Percentiles rank a stretch among this genome's conserved stretches.
Conservation (phyloP, 2,888 invertebrate species). For the Eucera pruinosa region DNA sequence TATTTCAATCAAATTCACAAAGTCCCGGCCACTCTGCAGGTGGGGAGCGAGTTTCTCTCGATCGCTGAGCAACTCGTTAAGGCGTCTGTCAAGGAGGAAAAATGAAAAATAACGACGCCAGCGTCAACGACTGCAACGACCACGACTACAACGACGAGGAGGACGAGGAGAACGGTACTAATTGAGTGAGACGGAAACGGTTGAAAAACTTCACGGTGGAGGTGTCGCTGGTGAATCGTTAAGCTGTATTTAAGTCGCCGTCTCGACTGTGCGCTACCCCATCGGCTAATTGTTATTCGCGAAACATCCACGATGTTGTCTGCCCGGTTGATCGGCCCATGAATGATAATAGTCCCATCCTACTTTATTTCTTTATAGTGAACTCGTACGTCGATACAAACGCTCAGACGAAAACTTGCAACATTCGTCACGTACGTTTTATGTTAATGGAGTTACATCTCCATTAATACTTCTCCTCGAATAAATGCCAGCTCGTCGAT, state of each 20-base stretch:
- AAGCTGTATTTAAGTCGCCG: slow-evolving; percentile 56
- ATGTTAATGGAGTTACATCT: slow-evolving; percentile 58
- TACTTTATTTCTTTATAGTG: slow-evolving; percentile 12
- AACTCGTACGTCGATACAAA: background rate
- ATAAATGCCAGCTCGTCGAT: too few relatives aligned
- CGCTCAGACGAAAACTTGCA: too few relatives aligned
- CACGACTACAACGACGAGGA: slow-evolving; percentile 13
- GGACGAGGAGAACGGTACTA: slow-evolving; percentile 37
- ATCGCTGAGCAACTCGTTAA: slow-evolving; percentile 52
- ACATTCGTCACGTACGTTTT: too few relatives aligned
- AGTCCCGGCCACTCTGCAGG: slow-evolving; percentile 35
- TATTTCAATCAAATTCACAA: slow-evolving; percentile 45
- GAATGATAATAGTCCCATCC: slow-evolving; percentile 65
- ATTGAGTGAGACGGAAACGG: slow-evolving; percentile 56
- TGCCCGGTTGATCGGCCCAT: slow-evolving; percentile 54
- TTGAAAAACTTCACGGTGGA: slow-evolving; percentile 48
- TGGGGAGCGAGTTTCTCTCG: slow-evolving; percentile 40
- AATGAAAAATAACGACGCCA: slow-evolving; percentile 42
- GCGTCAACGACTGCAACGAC: slow-evolving; percentile 3
- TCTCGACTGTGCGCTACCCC: slow-evolving; percentile 32
- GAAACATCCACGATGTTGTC: slow-evolving; percentile 61
- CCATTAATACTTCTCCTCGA: slow-evolving; percentile 56
- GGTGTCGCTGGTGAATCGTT: slow-evolving; percentile 57
- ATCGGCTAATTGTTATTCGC: slow-evolving; percentile 65
- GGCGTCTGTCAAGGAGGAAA: slow-evolving; percentile 45